Evolutionary conservation across 2,113 vertebrate species (phyloP), one percentile per base, ranked within the genome.

Genomic region (Scomber colias): DNA sequence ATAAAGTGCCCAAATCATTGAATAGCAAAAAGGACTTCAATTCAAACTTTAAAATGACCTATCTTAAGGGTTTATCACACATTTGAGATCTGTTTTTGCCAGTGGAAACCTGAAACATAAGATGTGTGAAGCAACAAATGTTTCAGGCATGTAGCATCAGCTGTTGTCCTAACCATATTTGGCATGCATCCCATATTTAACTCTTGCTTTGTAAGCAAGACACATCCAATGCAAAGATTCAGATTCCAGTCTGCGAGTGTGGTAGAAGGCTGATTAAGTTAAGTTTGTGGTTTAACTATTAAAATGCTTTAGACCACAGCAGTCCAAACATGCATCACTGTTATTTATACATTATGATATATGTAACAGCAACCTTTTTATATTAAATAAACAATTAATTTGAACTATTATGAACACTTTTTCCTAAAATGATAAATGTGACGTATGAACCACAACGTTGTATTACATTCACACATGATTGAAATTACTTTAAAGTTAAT

Each of bases 131-230:
- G 55, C 48, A 44, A 59, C 71, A 77, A 72, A 84, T 79, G 67
- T 53, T 50, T 35, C 69, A 61, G 70, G 73, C 45, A 71, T 17
- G 10, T 56, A 56, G 48, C 60, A 45, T 74, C 83, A 90, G 76
- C 83, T 90, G 87, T 68, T 45, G 45, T 17, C 63, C 30, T 63
- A 3, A 50, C 86, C 77, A 56, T 87, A 62, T 85, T 68, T 85
- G 81, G 64, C 21, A 60, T 24, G 24, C 55, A 24, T 79, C 55
- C 79, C 71, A 31, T 31, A 80, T 88, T 88, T 91, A 88, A 82
- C 85, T 71, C 72, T 24, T 85, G 87, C 87, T 54, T 64, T 64
- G 75, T 49, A 76, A 79, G 81, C 79, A 51, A 54, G 35, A n/a
- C 66, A 45, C 27, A 61, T 50, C 68, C 16, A 80, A 24, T 51